Conservation (phyloP, 2,113 vertebrate species). For the Apistogramma diplotaenia region DNA sequence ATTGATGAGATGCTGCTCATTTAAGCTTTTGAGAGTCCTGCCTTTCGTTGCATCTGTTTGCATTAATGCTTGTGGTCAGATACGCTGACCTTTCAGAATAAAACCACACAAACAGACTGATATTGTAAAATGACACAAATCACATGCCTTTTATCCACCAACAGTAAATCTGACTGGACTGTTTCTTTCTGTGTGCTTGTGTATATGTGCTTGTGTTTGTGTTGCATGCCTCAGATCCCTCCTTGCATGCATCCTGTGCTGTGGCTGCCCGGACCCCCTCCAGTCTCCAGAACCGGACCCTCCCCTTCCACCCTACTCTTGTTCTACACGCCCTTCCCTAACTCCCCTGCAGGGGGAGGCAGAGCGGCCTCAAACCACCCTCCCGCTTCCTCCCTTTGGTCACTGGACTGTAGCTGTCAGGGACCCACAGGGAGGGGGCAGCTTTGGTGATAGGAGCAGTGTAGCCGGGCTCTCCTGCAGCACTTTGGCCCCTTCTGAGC, state of each 20-base stretch:
- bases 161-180: not conserved
- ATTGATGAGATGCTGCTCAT: not conserved
- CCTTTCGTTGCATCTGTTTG: not conserved
- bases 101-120: not conserved
- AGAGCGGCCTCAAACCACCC: slow-evolving; percentile 59
- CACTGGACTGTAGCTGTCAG: not conserved
- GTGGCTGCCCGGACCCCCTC: slow-evolving; percentile 52
- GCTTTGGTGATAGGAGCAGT: slow-evolving; percentile 30
- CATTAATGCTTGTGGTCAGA: not conserved
- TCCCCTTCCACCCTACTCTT: slow-evolving; percentile 29
- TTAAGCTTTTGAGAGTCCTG: not conserved
- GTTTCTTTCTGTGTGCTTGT: slow-evolving; percentile 3
- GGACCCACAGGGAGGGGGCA: not conserved
- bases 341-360: slow-evolving; percentile 43
- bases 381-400: slow-evolving; percentile 43
- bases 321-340: slow-evolving; percentile 27
- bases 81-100: not conserved
- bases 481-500: slow-evolving; percentile 65
- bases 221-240: slow-evolving; percentile 70
- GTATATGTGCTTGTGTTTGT: slow-evolving; percentile 42
- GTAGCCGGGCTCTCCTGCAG: slow-evolving; percentile 63
- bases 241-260: slow-evolving; percentile 74
- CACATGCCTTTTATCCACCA: not conserved
- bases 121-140: not conserved
- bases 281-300: slow-evolving; percentile 39